Evolutionary conservation across 1,140 invertebrate genomes (phyloP), one percentile per base, ranked within the genome.

Genomic region (Drosophila serrata): DNA sequence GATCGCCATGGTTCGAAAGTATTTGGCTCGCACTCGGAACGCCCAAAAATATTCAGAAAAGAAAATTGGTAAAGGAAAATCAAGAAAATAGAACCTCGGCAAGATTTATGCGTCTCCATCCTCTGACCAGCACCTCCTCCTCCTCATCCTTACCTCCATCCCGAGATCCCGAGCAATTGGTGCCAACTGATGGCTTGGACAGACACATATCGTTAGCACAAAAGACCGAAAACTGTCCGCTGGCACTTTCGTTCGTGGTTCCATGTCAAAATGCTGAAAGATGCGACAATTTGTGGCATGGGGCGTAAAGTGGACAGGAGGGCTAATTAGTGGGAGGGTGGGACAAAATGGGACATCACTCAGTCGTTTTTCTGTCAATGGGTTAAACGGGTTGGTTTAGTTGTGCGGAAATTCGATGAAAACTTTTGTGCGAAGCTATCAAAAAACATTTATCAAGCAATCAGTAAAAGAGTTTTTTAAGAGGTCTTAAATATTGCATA

Each of bases 251-350:
- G 51, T 53, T 37, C 7, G 19, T 6, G 48, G 42, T 64, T 78
- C 75, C 65, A 68, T 87, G 84, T 87, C 84, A 88, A 81, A 81
- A 75, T 67, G 72, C 65, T 84, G 80, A 84, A 51, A 84, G 84
- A 90, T 77, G 81, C 73, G 68, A 79, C 73, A 75, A 84, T 87
- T 88, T 88, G 80, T 76, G 84, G 81, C 57, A n/a, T 22, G 49
- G 58, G 55, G 57, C 63, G 53, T 59, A 43, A 59, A 58, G 46
- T 51, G 35, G 46, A 68, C 73, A 65, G 69, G 67, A 79, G 70
- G 68, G 51, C 84, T 88, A 87, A 87, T 88, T 86, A 86, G 84
- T 67, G 70, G 57, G 69, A 37, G 70, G 46, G 27, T 39, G 45
- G 46, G 46, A 33, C 35, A 8, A 31, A 29, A 15, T 17, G 29